Conservation (phyloP, 2,888 invertebrate genomes). For the Argyresthia albistria region DNA sequence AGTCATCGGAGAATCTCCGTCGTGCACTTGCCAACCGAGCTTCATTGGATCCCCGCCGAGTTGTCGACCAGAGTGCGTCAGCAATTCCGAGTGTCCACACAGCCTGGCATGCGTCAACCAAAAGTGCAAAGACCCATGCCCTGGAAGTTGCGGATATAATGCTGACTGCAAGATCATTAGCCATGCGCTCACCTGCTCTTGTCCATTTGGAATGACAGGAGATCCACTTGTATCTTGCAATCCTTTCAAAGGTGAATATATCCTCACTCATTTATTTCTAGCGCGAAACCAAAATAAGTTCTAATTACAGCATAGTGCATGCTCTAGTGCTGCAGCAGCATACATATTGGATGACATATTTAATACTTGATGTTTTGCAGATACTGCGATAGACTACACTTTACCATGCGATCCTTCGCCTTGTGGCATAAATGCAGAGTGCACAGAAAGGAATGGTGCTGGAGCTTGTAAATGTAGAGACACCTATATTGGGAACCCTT, state of each 20-base stretch:
- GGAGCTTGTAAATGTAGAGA: slow-evolving; percentile 80
- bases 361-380: slow-evolving; percentile 23
- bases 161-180: slow-evolving; percentile 82
- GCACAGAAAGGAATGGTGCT: slow-evolving; percentile 75
- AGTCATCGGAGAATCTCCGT: slow-evolving; percentile 74
- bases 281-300: background rate
- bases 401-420: slow-evolving; percentile 80
- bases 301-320: no score
- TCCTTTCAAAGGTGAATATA: slow-evolving; percentile 42
- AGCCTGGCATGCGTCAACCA: slow-evolving; percentile 78
- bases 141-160: slow-evolving; percentile 77
- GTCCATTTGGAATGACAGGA: slow-evolving; percentile 75
- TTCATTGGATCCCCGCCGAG: slow-evolving; percentile 76
- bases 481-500: slow-evolving; percentile 63
- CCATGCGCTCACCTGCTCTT: slow-evolving; percentile 78
- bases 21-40: slow-evolving; percentile 76
- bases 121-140: slow-evolving; percentile 81
- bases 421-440: slow-evolving; percentile 77
- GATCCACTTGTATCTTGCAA: slow-evolving; percentile 74
- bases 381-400: slow-evolving; percentile 46
- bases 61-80: slow-evolving; percentile 78
- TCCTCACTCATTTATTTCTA: background rate
- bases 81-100: slow-evolving; percentile 77
- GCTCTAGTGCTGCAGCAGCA: no score
- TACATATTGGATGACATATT: background rate